Evolutionary conservation across 2,113 vertebrate species (phyloP), one percentile per base, ranked within the genome.

Genomic region (Rhea pennata): DNA sequence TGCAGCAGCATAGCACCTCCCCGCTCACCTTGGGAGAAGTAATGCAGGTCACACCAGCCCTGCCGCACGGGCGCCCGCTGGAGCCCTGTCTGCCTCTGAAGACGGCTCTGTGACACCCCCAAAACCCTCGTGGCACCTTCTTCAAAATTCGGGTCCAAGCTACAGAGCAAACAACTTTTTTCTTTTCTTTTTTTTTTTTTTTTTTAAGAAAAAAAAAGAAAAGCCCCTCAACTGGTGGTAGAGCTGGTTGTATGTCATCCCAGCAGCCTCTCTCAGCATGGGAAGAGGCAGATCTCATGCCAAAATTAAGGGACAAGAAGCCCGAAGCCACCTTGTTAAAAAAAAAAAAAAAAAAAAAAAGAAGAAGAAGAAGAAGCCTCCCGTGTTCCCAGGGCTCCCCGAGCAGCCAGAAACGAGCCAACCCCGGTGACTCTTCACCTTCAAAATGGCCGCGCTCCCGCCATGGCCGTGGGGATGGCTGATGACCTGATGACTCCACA

Each of bases 321-420:
- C 36, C 36, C 36, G 6, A 36, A 36, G 36, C 36, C 36, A 6
- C 36, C 36, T 36, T 36, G 36, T 36, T 36, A 36, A 36, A 36
- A 36, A 36, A 36, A 36, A 36, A 36, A 36, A 36, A 36, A 36
- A 36, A 36, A 36, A 36, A 36, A 36, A 36, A 36, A 36, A 36
- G 6, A 36, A 36, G 6, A 36, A 36, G 6, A 36, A 36, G 6
- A 36, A 36, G 6, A 36, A 36, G 36, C 36, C 42, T 77, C 44
- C 64, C 17, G 22, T 0, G 0, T 31, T 36, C 20, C 20, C 4
- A 16, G 33, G 4, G 64, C 13, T 36, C 14, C 48, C 64, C 42
- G 42, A 71, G 40, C 9, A 76, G 50, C 33, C 1, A 0, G 70
- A 70, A 58, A 82, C 26, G 19, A 58, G 36, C 58, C 70, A 84